Base-by-base conservation (phyloP, 2,797 vertebrate genomes). In the Pachyuromys duprasi region DNA sequence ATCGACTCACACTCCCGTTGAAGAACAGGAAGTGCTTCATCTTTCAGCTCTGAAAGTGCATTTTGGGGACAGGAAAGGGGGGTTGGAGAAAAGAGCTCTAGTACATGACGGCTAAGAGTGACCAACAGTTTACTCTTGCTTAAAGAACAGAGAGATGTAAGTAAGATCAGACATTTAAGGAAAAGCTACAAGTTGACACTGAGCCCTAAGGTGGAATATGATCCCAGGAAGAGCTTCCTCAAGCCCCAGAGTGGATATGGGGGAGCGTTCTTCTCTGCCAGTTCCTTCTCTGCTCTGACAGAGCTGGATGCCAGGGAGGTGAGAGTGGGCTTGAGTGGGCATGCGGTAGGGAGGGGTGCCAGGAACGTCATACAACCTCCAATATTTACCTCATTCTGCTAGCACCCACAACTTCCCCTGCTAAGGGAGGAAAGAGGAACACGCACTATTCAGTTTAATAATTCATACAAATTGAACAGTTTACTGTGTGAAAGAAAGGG, bases 371-470 rank as follows among this genome's bases (percentile, higher is more conserved):
- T 90, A 89, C n/a, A 93, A 45, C 9, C 45, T 93, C 39, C 62
- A 69, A 0, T 55, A 65, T 62, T 90, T 74, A 60, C 78, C 75
- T 86, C 45, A 70, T 22, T 62, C 90, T 63, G 79, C 89, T 55
- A 88, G 94, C 31, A 88, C 87, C 92, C 92, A 79, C 74, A 96
- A 72, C 91, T 94, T 97, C 92, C 92, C 79, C 63, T 97, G 95
- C 88, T 95, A 94, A 94, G 70, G 74, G 74, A 97, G 92, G 70
- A 89, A 96, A 79, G 62, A 96, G 70, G 93, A 97, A 96, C 82
- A 96, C 82, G 90, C 79, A 95, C 93, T 94, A 96, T 76, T 97
- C 79, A 67, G 74, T 83, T 96, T 91, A 96, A 97, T 97, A 96
- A 97, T 97, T 97, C 90, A 97, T 76, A 89, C 70, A 94, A 89